Evolutionary conservation across 2,888 invertebrate species (phyloP).

Genomic region (Leptinotarsa tumamoca): DNA sequence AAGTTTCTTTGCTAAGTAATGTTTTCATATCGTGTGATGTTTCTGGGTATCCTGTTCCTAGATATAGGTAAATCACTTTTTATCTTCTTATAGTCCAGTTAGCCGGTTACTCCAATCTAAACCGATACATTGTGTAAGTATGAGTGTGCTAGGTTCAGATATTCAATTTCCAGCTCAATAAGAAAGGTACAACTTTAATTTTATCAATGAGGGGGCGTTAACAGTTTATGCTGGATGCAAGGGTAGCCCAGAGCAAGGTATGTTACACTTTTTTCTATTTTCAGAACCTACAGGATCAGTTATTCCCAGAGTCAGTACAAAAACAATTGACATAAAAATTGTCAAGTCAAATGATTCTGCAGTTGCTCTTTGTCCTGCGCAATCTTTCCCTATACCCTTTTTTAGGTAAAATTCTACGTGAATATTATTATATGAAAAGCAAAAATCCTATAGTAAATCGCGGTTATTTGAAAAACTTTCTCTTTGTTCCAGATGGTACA

Average conservation of each 20-base stretch:
- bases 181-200: constrained; percentile 65
- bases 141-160: constrained; percentile 51
- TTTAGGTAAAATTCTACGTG: constrained; percentile 74
- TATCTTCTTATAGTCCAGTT: background rate
- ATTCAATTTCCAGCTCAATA: constrained; percentile 71
- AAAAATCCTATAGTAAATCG: background rate
- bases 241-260: constrained; percentile 43
- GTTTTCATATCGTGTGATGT: constrained; percentile 76
- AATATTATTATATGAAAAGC: background rate
- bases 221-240: constrained; percentile 31
- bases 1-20: constrained; percentile 60
- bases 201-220: constrained; percentile 3
- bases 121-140: background rate
- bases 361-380: constrained; percentile 78
- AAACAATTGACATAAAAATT: constrained; percentile 68
- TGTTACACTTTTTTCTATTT: constrained; percentile 41
- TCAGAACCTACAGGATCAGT: constrained; percentile 78
- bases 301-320: constrained; percentile 73
- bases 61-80: constrained; percentile 70
- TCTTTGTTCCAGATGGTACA: constrained; percentile 89
- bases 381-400: constrained; percentile 79
- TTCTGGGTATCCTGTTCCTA: constrained; percentile 77
- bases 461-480: constrained; percentile 31
- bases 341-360: constrained; percentile 60
- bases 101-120: background rate